These are phyloP conservation scores for Tachyglossus aculeatus DNA, from an alignment of 2,797 vertebrate species.

Conservation along the genomic window DNA sequence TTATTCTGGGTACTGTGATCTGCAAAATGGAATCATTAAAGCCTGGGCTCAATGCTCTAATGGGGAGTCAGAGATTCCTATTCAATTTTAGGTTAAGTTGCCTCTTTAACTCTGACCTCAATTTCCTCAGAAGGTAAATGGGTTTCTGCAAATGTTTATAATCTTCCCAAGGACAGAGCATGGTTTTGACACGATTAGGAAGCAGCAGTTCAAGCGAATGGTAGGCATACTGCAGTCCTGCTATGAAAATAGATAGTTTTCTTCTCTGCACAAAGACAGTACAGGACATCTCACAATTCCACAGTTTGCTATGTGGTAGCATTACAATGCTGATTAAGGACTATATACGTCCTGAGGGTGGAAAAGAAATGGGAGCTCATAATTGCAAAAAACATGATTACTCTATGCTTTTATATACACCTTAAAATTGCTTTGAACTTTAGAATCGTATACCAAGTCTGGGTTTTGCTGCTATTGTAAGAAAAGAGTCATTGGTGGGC, in stretches of 20 bases:
- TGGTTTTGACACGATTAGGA: slow-evolving; percentile 42
- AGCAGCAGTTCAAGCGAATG: slow-evolving; percentile 37
- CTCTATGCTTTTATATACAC: slow-evolving; percentile 7
- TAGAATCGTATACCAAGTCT: too few relatives aligned
- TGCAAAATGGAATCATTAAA: slow-evolving; percentile 28
- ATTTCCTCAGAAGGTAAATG: slow-evolving; percentile 38
- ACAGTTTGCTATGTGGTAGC: slow-evolving; percentile 34
- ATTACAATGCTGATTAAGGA: slow-evolving; percentile 36
- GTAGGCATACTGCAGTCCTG: slow-evolving; percentile 32
- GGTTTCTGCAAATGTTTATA: slow-evolving; percentile 50
- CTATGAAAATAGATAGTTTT: slow-evolving; percentile 42
- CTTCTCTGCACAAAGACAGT: not conserved
- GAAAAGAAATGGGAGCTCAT: slow-evolving; percentile 4
- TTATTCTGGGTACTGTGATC: slow-evolving; percentile 1
- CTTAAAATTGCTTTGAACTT: too few relatives aligned
- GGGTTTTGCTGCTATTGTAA: too few relatives aligned
- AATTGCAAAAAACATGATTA: slow-evolving; percentile 31
- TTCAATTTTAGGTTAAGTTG: slow-evolving; percentile 26
- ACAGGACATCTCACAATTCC: slow-evolving; percentile 38
- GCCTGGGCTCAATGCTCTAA: slow-evolving; percentile 13
- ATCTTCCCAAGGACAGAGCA: slow-evolving; percentile 6
- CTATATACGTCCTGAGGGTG: slow-evolving; percentile 9
- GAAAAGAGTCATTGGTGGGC: too few relatives aligned
- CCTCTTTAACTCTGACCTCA: slow-evolving; percentile 23
- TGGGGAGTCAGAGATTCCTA: slow-evolving; percentile 14